Evolutionary conservation across 2,888 invertebrate species (phyloP).

Genomic region (Apotomis capreana): DNA sequence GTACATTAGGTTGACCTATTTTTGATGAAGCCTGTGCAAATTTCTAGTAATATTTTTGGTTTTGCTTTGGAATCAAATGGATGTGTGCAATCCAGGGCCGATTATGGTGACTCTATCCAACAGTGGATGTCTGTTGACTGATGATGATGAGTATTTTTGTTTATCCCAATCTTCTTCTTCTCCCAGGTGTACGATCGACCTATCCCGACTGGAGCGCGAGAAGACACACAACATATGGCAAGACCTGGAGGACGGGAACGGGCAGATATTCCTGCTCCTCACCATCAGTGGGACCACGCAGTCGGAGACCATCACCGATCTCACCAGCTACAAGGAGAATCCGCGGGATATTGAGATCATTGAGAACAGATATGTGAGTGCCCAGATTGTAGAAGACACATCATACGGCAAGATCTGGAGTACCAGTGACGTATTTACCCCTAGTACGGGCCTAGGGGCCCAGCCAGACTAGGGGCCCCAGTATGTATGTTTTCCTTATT

Average conservation of each 20-base stretch:
- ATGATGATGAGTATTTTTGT: no score
- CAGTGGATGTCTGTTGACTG: no score
- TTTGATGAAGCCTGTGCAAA: no score
- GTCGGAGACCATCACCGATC: slow-evolving; percentile 95
- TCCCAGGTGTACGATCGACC: slow-evolving; percentile 91
- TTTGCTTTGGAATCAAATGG: no score
- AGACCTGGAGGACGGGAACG: slow-evolving; percentile 94
- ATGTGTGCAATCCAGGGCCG: no score
- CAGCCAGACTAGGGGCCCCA: no score
- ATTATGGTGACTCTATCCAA: no score
- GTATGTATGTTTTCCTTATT: no score
- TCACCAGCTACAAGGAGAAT: slow-evolving; percentile 92
- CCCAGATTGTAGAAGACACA: neutral
- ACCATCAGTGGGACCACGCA: slow-evolving; percentile 98
- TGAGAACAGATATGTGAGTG: slow-evolving; percentile 87
- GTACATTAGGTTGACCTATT: no score
- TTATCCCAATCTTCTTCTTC: neutral
- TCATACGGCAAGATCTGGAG: no score
- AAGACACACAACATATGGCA: slow-evolving; percentile 95
- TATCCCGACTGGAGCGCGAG: slow-evolving; percentile 93
- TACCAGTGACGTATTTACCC: neutral
- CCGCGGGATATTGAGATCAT: slow-evolving; percentile 86
- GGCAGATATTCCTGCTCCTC: slow-evolving; percentile 93
- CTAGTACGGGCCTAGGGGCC: neutral
- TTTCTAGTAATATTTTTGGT: no score